Conservation (phyloP, 1,140 invertebrate species). For the Scaptomyza graminum region DNA sequence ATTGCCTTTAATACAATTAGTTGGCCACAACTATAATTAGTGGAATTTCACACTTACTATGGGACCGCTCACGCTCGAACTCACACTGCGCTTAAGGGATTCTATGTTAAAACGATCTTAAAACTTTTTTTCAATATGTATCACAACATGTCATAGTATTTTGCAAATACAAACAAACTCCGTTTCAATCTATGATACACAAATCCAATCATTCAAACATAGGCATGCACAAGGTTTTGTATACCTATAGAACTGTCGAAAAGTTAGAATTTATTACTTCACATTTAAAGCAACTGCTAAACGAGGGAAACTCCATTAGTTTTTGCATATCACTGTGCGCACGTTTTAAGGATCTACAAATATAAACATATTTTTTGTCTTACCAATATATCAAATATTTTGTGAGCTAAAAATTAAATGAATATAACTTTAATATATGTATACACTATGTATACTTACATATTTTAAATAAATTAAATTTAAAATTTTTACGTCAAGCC, state of each 20-base stretch:
- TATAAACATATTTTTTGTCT: no score
- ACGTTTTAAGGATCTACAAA: no score
- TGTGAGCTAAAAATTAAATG: no score
- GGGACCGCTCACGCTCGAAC: neutral
- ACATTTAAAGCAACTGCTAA: constrained; percentile 36
- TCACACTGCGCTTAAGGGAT: constrained; percentile 13
- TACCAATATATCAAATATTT: no score
- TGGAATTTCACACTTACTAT: constrained; percentile 57
- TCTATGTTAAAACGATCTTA: constrained; percentile 10
- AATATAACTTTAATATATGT: neutral
- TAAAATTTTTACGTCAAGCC: neutral
- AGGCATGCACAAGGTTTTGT: neutral
- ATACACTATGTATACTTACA: neutral
- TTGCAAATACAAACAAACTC: constrained; percentile 59
- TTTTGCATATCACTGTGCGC: neutral
- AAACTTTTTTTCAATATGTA: constrained; percentile 14
- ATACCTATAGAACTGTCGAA: constrained; percentile 37
- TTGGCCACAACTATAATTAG: constrained; percentile 74
- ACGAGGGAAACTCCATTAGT: constrained; percentile 7
- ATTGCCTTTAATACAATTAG: constrained; percentile 61
- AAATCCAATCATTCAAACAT: constrained; percentile 19
- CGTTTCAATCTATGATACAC: constrained; percentile 59
- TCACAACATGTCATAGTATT: constrained; percentile 24
- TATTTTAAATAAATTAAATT: neutral
- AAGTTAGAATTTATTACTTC: constrained; percentile 70